Base-by-base conservation (phyloP, 2,888 invertebrate genomes). In the Noctua pronuba region DNA sequence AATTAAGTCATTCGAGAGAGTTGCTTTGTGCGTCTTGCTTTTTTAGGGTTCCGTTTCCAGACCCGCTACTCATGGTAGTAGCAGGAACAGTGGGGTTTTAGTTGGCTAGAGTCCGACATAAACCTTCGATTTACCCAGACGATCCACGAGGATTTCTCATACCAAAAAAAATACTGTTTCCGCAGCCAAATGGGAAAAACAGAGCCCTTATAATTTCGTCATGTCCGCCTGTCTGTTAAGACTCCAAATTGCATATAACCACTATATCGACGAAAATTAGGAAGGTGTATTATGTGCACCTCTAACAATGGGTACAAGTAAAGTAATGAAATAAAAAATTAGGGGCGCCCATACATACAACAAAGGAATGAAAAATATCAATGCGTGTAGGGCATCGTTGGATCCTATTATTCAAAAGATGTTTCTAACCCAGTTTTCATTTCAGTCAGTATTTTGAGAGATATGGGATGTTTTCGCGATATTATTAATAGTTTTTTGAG, bases 1-100 rank as follows among this genome's bases (percentile, higher is more conserved):
- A 83, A 88, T 88, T 86, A 86, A 80, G 79, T n/a, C 35, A 80
- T 75, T 82, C 72, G 65, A 58, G 46, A 71, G 46, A 73, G 64
- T 79, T 79, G 58, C 67, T 69, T 58, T 74, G 49, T 77, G 65
- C 64, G 35, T 38, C 52, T 75, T 73, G 38, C 24, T 76, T 65
- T 49, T n/a, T 64, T 60, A n/a, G 65, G 65, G n/a, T n/a, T n/a
- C 38, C n/a, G 64, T 21, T 24, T 24, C 10, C 13, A 11, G 21
- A 24, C 6, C 13, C 5, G 13, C 28, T 6, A 55, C 11, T n/a
- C 6, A 58, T 28, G 6, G 0, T 16, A 6, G 28, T 16, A 28
- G n/a, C 28, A 58, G 55, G 28, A 60, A 60, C 28, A 18, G 58
- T 28, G 58, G 58, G 58, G 13, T 58, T 58, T 58, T 16, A 58